Evolutionary conservation across 2,113 vertebrate species (phyloP), one percentile per base, ranked within the genome.

Genomic region (Brachypteracias leptosomus): DNA sequence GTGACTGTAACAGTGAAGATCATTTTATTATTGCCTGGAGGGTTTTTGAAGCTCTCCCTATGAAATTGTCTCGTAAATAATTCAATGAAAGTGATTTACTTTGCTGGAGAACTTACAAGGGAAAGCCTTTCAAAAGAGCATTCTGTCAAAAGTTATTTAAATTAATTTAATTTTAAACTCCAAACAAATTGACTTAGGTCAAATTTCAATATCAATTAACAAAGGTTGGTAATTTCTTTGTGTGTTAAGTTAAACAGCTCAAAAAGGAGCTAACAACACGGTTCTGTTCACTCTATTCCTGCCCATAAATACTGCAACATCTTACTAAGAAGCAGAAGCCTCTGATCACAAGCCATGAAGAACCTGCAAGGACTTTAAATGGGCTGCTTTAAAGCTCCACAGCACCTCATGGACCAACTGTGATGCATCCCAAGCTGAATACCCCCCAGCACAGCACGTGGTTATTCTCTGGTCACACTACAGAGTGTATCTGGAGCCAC

Each of bases 61-160:
- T 96, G 96, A 97, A 97, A 97, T 95, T 96, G 93, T 93, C 95
- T 96, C 16, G 55, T 97, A 96, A 98, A 97, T 98, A 97, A 97
- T 98, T 97, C 96, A 98, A 93, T 88, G 93, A 36, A 62, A 97
- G 93, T 95, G 94, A 97, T 97, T 97, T 97, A 94, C 95, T 97
- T 95, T 49, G 95, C 82, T 96, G 86, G 59, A 46, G 83, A 93
- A 84, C 87, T 88, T 95, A 65, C 49, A 93, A 72, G 71, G 82
- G 72, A 85, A 86, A 94, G 66, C 86, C 65, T 93, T 96, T 96
- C 79, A 66, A 95, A 94, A 79, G 76, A 85, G 68, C 38, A 79
- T 78, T 88, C 95, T 95, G 79, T 96, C 96, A 95, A 72, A 97
- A 96, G 83, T 96, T 96, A 49, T 95, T 96, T 91, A 51, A 97